Evolutionary conservation across 2,797 vertebrate species (phyloP).

Genomic region (Sitta carolinensis): DNA sequence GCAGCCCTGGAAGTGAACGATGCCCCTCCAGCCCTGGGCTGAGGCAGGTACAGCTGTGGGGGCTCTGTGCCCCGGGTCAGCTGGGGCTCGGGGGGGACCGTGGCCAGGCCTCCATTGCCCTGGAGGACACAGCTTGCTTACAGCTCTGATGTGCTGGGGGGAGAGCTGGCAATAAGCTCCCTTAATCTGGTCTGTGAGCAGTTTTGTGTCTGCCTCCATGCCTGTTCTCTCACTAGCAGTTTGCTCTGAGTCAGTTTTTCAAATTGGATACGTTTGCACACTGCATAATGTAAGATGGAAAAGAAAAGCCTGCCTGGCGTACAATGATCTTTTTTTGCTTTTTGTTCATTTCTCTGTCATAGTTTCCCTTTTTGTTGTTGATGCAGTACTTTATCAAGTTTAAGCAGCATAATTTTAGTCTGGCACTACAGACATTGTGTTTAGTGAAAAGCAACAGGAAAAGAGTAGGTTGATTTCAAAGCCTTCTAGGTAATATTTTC

Average conservation of each 20-base stretch:
- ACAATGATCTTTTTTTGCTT: not conserved
- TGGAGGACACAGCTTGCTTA: not conserved
- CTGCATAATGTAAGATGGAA: not conserved
- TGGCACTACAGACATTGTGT: not conserved
- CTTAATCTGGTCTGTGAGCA: not conserved
- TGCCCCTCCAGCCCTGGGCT: not conserved
- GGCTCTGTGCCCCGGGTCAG: fast-evolving
- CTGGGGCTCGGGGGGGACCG: not conserved
- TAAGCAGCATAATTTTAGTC: conserved; percentile 30
- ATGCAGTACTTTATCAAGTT: conserved; percentile 23
- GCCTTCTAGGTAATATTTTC: not conserved
- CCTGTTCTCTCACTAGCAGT: not conserved
- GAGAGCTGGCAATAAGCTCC: not conserved
- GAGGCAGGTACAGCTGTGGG: not conserved
- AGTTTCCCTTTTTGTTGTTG: conserved; percentile 1
- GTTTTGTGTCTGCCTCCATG: not conserved
- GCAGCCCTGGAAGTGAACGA: not conserved
- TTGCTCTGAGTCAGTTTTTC: conserved; percentile 20
- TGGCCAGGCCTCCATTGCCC: not conserved
- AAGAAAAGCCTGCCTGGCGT: not conserved
- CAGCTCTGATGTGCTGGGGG: not conserved
- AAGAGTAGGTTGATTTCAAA: conserved; percentile 16
- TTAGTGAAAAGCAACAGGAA: not conserved
- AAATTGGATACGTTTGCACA: not conserved
- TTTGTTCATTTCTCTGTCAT: not conserved